Percentiles rank a stretch among this genome's conserved stretches.
Conservation (phyloP, 2,888 invertebrate species). For the Crossocerus cetratus region DNA sequence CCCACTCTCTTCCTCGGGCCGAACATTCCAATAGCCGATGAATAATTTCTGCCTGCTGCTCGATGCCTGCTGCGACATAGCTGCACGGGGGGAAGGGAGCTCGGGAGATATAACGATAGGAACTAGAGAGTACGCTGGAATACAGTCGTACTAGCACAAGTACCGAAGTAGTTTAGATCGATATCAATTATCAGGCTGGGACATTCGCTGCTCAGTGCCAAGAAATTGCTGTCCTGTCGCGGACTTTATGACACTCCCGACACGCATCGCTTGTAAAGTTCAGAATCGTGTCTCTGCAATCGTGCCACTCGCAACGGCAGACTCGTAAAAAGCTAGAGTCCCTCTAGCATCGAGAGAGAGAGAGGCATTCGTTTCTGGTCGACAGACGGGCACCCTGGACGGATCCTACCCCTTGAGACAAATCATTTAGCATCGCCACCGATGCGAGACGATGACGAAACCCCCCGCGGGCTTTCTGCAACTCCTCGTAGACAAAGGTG, state of each 20-base stretch:
- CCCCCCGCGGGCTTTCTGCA: not conserved
- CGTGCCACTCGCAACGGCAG: not conserved
- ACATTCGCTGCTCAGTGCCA: not conserved
- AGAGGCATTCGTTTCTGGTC: not conserved
- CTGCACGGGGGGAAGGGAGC: no score
- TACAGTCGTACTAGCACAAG: not conserved
- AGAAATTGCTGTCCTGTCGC: not conserved
- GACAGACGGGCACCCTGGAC: constrained; percentile 3
- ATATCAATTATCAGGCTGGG: not conserved
- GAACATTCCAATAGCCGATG: no score
- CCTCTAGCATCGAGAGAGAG: not conserved
- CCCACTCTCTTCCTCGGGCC: not conserved
- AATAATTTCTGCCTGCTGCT: no score
- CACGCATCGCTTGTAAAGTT: constrained; percentile 1
- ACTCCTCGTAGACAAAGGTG: constrained; percentile 4
- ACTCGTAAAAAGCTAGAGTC: not conserved
- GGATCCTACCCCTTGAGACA: constrained; percentile 13
- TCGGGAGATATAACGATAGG: no score
- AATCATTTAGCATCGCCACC: constrained; percentile 23
- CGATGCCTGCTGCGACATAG: no score
- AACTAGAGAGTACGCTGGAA: no score
- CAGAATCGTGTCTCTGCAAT: not conserved
- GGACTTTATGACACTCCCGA: not conserved
- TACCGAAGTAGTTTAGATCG: not conserved
- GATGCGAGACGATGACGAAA: constrained; percentile 24